These are phyloP conservation scores for Cataglyphis rosenhaueri DNA, from an alignment of 2,888 invertebrate genomes.

Conservation along the genomic window DNA sequence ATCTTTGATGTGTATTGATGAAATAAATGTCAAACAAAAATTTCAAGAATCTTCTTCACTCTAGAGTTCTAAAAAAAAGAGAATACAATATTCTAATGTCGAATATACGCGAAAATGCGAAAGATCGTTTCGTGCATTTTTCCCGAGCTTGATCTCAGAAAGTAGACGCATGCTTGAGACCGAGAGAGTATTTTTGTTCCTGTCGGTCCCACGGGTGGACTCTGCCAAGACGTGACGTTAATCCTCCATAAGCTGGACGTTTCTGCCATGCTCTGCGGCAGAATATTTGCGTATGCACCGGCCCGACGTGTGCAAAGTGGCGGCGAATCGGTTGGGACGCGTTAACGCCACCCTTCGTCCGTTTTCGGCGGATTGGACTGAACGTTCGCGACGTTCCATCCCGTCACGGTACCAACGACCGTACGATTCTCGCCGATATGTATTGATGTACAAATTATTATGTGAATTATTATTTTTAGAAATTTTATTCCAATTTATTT, in stretches of 20 bases:
- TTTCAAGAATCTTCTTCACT: not conserved
- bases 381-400: conserved; percentile 80
- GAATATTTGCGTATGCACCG: conserved; percentile 81
- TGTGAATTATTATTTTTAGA: not conserved
- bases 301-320: conserved; percentile 64
- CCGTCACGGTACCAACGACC: conserved; percentile 52
- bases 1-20: not conserved
- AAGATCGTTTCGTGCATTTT: not conserved
- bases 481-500: not conserved
- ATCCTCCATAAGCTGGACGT: conserved; percentile 81
- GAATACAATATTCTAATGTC: not conserved
- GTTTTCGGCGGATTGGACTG: conserved; percentile 84
- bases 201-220: conserved; percentile 69
- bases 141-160: not conserved
- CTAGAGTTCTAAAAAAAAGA: not conserved
- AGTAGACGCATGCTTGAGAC: conserved; percentile 74
- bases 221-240: conserved; percentile 81
- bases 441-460: not conserved
- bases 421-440: conserved; percentile 18
- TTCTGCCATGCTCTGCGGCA: conserved; percentile 57
- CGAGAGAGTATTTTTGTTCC: conserved; percentile 51
- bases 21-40: not conserved
- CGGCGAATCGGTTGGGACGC: conserved; percentile 70
- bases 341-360: conserved; percentile 82
- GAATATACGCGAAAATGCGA: not conserved